Evolutionary conservation across 2,888 invertebrate species (phyloP).

Genomic region (Hoplodrina ambigua): DNA sequence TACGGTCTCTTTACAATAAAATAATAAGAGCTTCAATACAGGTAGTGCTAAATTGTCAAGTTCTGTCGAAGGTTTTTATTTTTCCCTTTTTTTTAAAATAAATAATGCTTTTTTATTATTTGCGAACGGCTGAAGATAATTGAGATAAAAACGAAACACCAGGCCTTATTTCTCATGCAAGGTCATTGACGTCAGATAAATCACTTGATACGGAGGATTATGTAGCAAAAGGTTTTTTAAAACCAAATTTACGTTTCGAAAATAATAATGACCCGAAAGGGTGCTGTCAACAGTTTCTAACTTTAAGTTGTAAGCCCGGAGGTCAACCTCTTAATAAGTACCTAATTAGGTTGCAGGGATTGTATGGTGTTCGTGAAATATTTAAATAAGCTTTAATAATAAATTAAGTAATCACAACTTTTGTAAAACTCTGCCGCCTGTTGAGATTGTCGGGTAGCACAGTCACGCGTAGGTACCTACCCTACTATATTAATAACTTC

Average conservation of each 20-base stretch:
- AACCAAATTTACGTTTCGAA: conserved; percentile 1
- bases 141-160: conserved; percentile 28
- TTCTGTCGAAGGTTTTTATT: conserved; percentile 9
- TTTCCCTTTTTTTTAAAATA: not conserved
- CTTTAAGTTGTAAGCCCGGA: not conserved
- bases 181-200: conserved; percentile 36
- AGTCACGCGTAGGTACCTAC: not conserved
- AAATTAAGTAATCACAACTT: conserved; percentile 3
- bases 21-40: conserved; percentile 21
- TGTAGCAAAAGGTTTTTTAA: not conserved
- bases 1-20: conserved; percentile 3
- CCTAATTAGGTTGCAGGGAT: conserved; percentile 8
- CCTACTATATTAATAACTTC: too few species aligned
- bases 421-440: not conserved
- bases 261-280: not conserved
- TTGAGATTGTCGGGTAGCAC: not conserved
- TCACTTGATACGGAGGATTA: conserved; percentile 24
- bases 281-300: not conserved
- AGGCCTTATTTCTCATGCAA: conserved; percentile 6
- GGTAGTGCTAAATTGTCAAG: conserved; percentile 21
- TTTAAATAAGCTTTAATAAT: conserved; percentile 8
- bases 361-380: not conserved
- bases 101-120: conserved; percentile 4
- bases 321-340: not conserved
- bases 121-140: conserved; percentile 4